Conservation (phyloP, 1,140 invertebrate species). For the Melipona quadrifasciata region DNA sequence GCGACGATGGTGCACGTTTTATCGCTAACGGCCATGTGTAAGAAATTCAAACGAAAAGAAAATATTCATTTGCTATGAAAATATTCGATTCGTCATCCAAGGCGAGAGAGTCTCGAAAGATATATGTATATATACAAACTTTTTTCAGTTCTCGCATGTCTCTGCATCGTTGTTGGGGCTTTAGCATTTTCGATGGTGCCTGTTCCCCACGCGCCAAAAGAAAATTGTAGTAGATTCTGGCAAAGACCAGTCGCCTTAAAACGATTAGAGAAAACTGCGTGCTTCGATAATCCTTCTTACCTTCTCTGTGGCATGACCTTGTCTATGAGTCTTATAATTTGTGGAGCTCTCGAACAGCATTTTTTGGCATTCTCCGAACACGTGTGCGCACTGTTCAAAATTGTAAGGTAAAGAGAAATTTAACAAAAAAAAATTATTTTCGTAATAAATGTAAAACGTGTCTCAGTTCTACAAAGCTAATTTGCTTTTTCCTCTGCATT, state of each 20-base stretch:
- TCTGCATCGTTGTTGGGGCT: accelerated
- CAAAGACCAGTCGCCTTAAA: neutral
- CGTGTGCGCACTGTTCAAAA: neutral
- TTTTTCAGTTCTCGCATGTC: neutral
- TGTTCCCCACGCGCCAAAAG: neutral
- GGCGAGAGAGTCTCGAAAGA: neutral
- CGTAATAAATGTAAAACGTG: neutral
- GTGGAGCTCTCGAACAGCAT: neutral
- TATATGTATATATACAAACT: neutral
- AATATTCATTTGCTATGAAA: neutral
- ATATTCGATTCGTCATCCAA: neutral
- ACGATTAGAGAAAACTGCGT: neutral
- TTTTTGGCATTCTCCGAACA: neutral
- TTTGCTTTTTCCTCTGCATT: too few relatives aligned
- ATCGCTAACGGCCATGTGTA: neutral
- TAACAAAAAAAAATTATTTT: neutral
- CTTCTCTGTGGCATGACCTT: too few relatives aligned
- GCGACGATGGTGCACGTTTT: too few relatives aligned
- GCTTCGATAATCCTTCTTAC: neutral
- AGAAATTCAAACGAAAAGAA: neutral
- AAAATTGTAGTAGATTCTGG: neutral
- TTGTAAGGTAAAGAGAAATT: slow-evolving; percentile 17
- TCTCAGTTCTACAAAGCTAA: neutral
- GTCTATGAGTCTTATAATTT: accelerated
- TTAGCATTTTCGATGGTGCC: accelerated